phyloP scores from a whole-genome alignment of 2,797 vertebrate genomes.

The Kryptolebias ocellatus region DNA sequence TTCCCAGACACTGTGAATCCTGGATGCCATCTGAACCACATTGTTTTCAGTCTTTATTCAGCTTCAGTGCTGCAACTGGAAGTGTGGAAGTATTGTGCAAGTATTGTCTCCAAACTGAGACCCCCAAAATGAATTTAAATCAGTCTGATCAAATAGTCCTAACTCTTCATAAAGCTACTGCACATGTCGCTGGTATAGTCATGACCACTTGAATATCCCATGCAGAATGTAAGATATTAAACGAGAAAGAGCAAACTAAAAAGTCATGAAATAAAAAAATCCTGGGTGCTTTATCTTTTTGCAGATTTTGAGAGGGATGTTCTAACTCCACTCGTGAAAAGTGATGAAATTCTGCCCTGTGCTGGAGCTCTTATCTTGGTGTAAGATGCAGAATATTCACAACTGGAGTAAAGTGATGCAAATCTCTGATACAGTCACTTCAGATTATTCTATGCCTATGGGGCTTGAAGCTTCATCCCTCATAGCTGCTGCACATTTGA shows the following conservation, averaged over 20 bases:
- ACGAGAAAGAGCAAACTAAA: slow-evolving; percentile 19
- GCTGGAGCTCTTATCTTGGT: slow-evolving; percentile 55
- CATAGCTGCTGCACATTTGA: slow-evolving; percentile 56
- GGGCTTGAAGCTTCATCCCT: slow-evolving; percentile 48
- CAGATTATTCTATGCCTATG: slow-evolving; percentile 60
- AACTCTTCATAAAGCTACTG: not conserved
- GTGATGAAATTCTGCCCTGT: slow-evolving; percentile 63
- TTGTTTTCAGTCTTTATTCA: slow-evolving; percentile 61
- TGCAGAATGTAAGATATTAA: slow-evolving; percentile 1
- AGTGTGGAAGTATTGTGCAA: slow-evolving; percentile 13
- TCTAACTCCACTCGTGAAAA: slow-evolving; percentile 45
- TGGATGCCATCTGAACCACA: slow-evolving; percentile 73
- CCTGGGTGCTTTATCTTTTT: slow-evolving; percentile 41
- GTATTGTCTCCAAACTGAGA: not conserved
- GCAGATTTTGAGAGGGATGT: slow-evolving; percentile 55
- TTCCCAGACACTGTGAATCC: slow-evolving; percentile 70
- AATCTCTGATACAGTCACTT: slow-evolving; percentile 64
- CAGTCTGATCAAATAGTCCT: not conserved
- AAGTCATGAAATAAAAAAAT: slow-evolving; percentile 53
- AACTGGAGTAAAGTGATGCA: slow-evolving; percentile 65
- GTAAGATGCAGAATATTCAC: slow-evolving; percentile 63
- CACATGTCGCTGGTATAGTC: not conserved
- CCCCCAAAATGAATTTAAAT: not conserved
- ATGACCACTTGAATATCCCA: not conserved
- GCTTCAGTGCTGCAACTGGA: slow-evolving; percentile 53